Evolutionary conservation across 1,140 invertebrate species (phyloP), one percentile per base, ranked within the genome.

Genomic region (Drosophila athabasca): DNA sequence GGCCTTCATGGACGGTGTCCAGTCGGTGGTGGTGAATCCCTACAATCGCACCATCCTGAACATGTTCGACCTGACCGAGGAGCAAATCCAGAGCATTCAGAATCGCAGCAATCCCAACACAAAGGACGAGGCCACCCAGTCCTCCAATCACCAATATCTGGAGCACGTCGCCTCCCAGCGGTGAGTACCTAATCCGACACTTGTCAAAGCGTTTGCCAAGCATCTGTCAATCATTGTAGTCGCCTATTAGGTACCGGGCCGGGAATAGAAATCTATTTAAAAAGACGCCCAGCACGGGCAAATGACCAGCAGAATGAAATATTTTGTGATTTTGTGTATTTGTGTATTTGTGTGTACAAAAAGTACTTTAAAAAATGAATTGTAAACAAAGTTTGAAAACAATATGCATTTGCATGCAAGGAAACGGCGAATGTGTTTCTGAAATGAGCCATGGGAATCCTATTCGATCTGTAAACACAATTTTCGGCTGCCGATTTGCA

Each of bases 31-130:
- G 45, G 85, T 90, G 9, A 90, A 87, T 72, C 82, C 82, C 29
- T 84, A 81, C 19, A 90, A 90, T 51, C 74, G 79, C 22, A 90
- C 85, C 39, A 90, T 90, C 43, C 69, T 81, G 50, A 55, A 49
- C 15, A 85, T 73, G 52, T 90, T 90, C 59, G 90, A 90, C 69
- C 62, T 90, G 39, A 90, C 90, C 54, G 69, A 79, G 26, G 89
- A 71, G 48, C 81, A 90, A 59, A 74, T 90, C 45, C 62, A 60
- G n/a, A 70, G 76, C 54, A 90, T 90, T 31, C 68, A 60, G 54
- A 73, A 62, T 22, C 74, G 74, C n/a, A 87, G 57, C 49, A 85
- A 77, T 50, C 62, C 62, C 11, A 74, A 58, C 22, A 52, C 45
- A 59, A 69, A 75, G 41, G 69, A 83, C n/a, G 61, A 70, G 31